Base-by-base conservation (phyloP, 2,888 invertebrate genomes). In the Lottia scabra region DNA sequence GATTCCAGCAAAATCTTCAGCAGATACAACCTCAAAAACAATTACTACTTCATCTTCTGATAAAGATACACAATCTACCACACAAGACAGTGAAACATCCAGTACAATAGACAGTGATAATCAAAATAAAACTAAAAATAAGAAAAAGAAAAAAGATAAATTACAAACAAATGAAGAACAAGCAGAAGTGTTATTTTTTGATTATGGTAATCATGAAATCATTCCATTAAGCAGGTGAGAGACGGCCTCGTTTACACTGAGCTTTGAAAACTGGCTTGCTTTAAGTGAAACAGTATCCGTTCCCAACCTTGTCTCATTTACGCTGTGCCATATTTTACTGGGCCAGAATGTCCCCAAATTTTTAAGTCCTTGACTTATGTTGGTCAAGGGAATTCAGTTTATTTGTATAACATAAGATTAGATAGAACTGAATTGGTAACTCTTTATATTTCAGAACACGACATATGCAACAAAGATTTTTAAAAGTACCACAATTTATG, bases 121-220 rank as follows among this genome's bases (percentile, higher is more conserved):
- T 69, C 65, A 26, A 38, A 66, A 63, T 19, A 63, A 46, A 45
- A 30, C 46, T 15, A n/a, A 65, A 19, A 45, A 0, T 62, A 69
- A 23, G 56, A 64, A 12, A 65, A 68, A 48, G 68, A 64, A 26
- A 70, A 73, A 13, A 65, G 63, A 10, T 68, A 75, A 43, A 75
- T 67, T 6, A 74, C 75, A n/a, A 78, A 73, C 19, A 23, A 56
- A 56, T 56, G 56, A 56, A 23, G 56, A 56, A 56, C 68, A 74
- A 45, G 83, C 87, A 16, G 83, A 90, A 81, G 91, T 95, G 0
- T 90, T 92, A 68, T 95, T 95, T 89, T 92, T 96, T 0, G 96
- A 96, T 90, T 96, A 94, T 84, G 96, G 96, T 0, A 96, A 95
- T 85, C 91, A 92, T 62, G 96, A 96, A 87, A 87, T 88, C 0